A percentile compares a stretch with the other conserved stretches of the same genome.
Conservation (phyloP, 2,888 invertebrate genomes). For the Andrena flavipes region DNA sequence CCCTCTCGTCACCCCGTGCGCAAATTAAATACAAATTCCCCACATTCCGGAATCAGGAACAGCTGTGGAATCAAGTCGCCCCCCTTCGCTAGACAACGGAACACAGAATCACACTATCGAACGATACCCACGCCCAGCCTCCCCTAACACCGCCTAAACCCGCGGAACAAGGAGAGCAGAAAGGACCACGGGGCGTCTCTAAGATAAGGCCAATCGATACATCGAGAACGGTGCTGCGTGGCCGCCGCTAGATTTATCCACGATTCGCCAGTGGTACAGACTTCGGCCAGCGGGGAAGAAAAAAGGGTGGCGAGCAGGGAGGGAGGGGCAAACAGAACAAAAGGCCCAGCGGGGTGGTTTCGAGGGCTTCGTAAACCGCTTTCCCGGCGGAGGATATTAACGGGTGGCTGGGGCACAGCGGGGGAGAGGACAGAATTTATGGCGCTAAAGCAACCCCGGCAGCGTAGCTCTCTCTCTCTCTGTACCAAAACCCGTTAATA, state of each 20-base stretch:
- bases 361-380: conserved; percentile 79
- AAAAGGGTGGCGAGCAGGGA: neutral
- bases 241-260: neutral
- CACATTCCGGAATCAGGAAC: too few relatives aligned
- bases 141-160: too few relatives aligned
- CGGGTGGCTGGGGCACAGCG: conserved; percentile 58
- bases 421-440: conserved; percentile 75
- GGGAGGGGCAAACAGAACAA: conserved; percentile 45
- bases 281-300: neutral
- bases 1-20: too few relatives aligned
- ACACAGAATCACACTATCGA: too few relatives aligned
- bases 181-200: neutral
- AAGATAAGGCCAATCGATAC: conserved; percentile 1
- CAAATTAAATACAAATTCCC: too few relatives aligned
- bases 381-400: conserved; percentile 77
- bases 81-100: too few relatives aligned
- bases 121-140: too few relatives aligned
- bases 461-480: conserved; percentile 17
- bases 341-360: conserved; percentile 50
- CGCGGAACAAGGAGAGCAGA: neutral
- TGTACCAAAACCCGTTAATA: conserved; percentile 73
- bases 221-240: neutral
- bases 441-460: conserved; percentile 56
- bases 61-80: too few relatives aligned
- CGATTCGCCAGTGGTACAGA: neutral